phyloP scores from a whole-genome alignment of 92 coral and sea anemone genomes.

The Siderastrea radians region DNA sequence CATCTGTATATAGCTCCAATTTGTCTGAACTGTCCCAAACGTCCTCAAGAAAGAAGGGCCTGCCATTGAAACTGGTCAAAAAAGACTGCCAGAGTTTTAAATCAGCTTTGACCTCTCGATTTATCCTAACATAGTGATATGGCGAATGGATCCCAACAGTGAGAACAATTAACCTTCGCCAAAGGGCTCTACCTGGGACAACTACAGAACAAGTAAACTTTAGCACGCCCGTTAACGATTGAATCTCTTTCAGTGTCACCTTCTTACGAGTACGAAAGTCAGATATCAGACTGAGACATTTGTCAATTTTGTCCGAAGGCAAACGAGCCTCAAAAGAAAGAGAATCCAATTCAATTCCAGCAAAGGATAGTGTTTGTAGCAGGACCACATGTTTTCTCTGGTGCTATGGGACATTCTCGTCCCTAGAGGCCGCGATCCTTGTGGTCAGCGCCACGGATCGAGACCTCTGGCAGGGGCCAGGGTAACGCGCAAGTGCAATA shows the following conservation, averaged over 20 bases:
- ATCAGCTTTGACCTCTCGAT: slow-evolving; percentile 35
- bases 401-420: too few species aligned
- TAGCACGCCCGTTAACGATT: slow-evolving; percentile 32
- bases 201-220: slow-evolving; percentile 29
- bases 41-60: slow-evolving; percentile 47
- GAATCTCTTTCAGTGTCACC: slow-evolving; percentile 15
- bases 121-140: slow-evolving; percentile 28
- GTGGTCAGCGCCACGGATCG: too few species aligned
- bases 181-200: slow-evolving; percentile 49
- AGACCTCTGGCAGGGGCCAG: too few species aligned
- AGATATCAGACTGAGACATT: slow-evolving; percentile 33
- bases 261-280: slow-evolving; percentile 19
- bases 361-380: slow-evolving; percentile 60
- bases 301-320: slow-evolving; percentile 60
- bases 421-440: too few species aligned
- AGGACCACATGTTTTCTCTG: slow-evolving; percentile 65
- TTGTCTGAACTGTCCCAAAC: slow-evolving; percentile 33
- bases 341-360: slow-evolving; percentile 71
- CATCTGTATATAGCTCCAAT: slow-evolving; percentile 52
- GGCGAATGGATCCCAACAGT: slow-evolving; percentile 40
- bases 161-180: slow-evolving; percentile 43
- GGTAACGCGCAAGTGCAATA: too few species aligned
- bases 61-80: slow-evolving; percentile 47
- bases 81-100: slow-evolving; percentile 43
- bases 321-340: slow-evolving; percentile 60